phyloP scores from a whole-genome alignment of 2,888 invertebrate species.

The Diaperis boleti region DNA sequence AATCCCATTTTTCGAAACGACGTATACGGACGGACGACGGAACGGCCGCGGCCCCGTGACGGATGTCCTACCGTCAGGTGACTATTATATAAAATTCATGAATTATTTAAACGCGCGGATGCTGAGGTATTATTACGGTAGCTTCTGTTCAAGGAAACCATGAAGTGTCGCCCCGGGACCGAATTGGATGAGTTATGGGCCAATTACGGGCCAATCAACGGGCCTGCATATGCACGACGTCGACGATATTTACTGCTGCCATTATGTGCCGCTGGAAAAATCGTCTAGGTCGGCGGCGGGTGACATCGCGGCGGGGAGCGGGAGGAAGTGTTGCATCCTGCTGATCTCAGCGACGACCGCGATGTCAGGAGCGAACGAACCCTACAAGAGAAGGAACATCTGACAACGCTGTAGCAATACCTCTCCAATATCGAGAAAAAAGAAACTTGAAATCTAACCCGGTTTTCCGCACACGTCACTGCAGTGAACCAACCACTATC shows the following conservation, averaged over 20 bases:
- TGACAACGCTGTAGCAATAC: too few species aligned
- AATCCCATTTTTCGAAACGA: neutral
- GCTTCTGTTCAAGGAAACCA: conserved; percentile 40
- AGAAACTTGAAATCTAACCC: too few species aligned
- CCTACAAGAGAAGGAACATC: too few species aligned
- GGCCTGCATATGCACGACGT: conserved; percentile 24
- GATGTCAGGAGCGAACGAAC: too few species aligned
- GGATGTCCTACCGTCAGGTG: conserved; percentile 2
- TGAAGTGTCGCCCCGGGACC: conserved; percentile 29
- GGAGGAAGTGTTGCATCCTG: too few species aligned
- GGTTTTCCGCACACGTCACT: too few species aligned
- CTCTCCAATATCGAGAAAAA: too few species aligned
- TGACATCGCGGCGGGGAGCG: too few species aligned
- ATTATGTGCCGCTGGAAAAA: conserved; percentile 12
- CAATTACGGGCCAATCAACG: conserved; percentile 34
- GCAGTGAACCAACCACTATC: too few species aligned
- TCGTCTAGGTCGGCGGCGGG: neutral
- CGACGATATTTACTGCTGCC: conserved; percentile 7
- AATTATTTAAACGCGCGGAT: conserved; percentile 31
- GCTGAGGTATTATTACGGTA: conserved; percentile 29
- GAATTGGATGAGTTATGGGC: conserved; percentile 32
- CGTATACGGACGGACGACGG: neutral
- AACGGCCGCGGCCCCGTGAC: neutral
- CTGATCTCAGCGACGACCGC: too few species aligned
- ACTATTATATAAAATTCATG: conserved; percentile 30